Evolutionary conservation across 2,888 invertebrate species (phyloP), one percentile per base, ranked within the genome.

Genomic region (Didymodactylos carnosus): DNA sequence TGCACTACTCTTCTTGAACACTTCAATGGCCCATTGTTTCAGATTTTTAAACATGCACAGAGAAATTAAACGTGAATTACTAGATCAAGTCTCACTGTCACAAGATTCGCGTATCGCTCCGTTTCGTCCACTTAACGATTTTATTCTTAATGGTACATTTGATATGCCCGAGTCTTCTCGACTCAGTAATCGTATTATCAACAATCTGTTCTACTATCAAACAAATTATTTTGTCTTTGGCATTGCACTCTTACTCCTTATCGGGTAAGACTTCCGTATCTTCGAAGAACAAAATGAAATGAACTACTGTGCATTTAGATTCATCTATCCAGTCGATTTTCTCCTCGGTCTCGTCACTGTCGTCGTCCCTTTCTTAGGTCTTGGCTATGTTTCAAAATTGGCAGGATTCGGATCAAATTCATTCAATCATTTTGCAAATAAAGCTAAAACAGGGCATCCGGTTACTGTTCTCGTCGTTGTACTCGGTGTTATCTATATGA

Each of bases 151-250:
- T 25, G 74, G 62, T 13, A 74, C 71, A 19, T 74, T 53, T 29
- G 71, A 71, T 35, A 27, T 53, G 29, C 74, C 74, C 0, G 39
- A 74, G 27, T 29, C 71, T 8, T 53, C 39, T 2, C 51, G 71
- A 19, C 43, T 74, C 6, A 74, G 71, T 41, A 74, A 74, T 25
- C 71, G 74, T 11, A 71, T 74, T 25, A 27, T 40, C 14, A 71
- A 40, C n/a, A 74, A 74, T 72, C 40, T 74, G 27, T 53, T 74
- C 16, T 74, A 74, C 16, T 74, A 74, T 62, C 74, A 74, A 46
- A 74, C 74, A 19, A 74, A 74, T 46, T 74, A 74, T 46, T 71
- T 74, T 19, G 41, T 71, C 14, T 49, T 71, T 13, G 71, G 71
- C 39, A 35, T 74, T 23, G 43, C 46, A 1, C 39, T 74, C 16